Conservation (phyloP, 1,140 invertebrate genomes). For the Sinella curviseta region DNA sequence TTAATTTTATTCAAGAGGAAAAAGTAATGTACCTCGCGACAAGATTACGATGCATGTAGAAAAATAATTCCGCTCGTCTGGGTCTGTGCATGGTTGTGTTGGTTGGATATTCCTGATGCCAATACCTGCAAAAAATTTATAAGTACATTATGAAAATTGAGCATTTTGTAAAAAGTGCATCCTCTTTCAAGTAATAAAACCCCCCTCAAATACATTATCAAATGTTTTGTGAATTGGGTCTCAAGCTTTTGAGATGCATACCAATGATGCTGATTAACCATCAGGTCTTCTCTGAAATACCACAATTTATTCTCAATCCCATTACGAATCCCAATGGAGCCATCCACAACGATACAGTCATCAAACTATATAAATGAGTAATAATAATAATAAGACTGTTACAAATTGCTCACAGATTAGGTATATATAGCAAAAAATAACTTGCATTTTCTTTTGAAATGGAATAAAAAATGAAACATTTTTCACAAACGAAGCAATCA, state of each 20-base stretch:
- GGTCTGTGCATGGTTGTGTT: not conserved
- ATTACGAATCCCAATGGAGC: not conserved
- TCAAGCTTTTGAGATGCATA: not conserved
- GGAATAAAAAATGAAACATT: not conserved
- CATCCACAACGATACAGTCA: slow-evolving; percentile 15
- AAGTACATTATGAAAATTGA: not conserved
- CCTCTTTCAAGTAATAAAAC: not conserved
- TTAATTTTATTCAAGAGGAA: too few species aligned
- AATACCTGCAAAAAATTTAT: not conserved
- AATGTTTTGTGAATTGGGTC: not conserved
- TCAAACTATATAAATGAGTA: not conserved
- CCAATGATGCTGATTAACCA: slow-evolving; percentile 22
- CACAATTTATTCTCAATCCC: slow-evolving; percentile 18
- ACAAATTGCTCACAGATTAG: too few species aligned
- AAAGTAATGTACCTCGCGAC: slow-evolving; percentile 14
- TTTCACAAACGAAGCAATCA: not conserved
- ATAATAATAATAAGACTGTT: not conserved
- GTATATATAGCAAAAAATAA: too few species aligned
- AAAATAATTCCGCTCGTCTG: not conserved
- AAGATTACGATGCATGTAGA: slow-evolving; percentile 16
- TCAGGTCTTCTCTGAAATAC: slow-evolving; percentile 24
- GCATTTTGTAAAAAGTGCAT: not conserved
- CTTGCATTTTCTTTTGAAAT: too few species aligned
- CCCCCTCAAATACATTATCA: too few species aligned
- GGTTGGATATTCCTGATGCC: not conserved